Percentiles rank a stretch among this genome's conserved stretches.
Conservation (phyloP, 2,113 vertebrate genomes). For the Albula glossodonta region DNA sequence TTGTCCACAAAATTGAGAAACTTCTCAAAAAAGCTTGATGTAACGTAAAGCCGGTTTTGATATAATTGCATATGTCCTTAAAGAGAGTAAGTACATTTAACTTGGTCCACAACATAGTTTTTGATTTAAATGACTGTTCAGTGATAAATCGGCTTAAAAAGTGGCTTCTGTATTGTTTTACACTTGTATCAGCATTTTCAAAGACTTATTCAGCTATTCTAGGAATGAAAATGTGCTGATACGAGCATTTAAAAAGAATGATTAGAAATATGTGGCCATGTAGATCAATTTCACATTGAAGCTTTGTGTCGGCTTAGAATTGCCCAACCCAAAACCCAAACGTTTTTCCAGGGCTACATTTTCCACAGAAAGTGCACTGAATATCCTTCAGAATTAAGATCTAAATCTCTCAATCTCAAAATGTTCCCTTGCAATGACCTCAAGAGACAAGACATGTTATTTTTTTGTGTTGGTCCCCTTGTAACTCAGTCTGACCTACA, state of each 20-base stretch:
- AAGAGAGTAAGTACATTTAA: too few species aligned
- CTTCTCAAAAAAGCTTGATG: too few species aligned
- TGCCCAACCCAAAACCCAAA: too few species aligned
- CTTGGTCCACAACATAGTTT: too few species aligned
- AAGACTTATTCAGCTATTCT: not conserved
- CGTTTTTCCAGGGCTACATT: too few species aligned
- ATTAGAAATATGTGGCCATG: not conserved
- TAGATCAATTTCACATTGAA: not conserved
- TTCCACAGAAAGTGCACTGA: too few species aligned
- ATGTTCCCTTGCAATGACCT: not conserved
- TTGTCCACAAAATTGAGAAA: too few species aligned
- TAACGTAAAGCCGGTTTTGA: too few species aligned
- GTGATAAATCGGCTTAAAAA: too few species aligned
- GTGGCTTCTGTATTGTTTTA: too few species aligned
- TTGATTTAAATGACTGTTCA: too few species aligned
- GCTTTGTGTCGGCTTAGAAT: not conserved
- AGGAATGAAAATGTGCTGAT: not conserved
- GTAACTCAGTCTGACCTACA: not conserved
- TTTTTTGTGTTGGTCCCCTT: not conserved
- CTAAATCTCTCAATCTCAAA: not conserved
- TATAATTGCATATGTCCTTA: too few species aligned
- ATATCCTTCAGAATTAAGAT: not conserved
- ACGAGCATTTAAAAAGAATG: not conserved
- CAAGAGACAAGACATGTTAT: not conserved
- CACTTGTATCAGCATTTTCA: not conserved